These are phyloP conservation scores for Entomyzon cyanotis DNA, from an alignment of 2,113 vertebrate species.

Conservation along the genomic window DNA sequence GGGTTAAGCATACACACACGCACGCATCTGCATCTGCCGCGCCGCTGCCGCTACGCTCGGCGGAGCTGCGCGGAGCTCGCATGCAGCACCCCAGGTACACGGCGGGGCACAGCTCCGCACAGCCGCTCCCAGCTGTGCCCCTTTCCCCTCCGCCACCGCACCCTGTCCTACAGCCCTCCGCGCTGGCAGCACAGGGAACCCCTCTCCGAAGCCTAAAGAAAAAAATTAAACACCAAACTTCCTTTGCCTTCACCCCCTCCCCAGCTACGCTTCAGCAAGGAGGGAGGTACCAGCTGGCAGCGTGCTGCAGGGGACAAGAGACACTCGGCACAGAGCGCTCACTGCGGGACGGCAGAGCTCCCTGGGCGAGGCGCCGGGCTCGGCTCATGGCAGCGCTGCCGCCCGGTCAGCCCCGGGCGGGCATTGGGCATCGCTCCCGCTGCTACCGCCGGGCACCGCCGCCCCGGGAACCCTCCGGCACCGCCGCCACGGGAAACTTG, in stretches of 20 bases:
- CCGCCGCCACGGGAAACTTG: slow-evolving; percentile 42
- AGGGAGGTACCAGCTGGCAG: slow-evolving; percentile 13
- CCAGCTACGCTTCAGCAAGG: not conserved
- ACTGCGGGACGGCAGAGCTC: not conserved
- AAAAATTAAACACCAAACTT: not conserved
- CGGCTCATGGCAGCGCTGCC: not conserved
- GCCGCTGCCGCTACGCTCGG: not conserved
- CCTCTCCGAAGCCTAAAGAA: not conserved
- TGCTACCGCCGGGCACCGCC: not conserved
- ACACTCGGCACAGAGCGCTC: not conserved
- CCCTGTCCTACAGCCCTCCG: not conserved
- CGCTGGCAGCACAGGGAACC: not conserved
- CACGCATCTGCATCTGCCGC: slow-evolving; percentile 30
- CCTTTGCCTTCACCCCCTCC: not conserved
- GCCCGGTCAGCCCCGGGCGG: not conserved
- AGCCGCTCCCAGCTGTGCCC: not conserved
- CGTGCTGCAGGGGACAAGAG: not conserved
- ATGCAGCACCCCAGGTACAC: not conserved
- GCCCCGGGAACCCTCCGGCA: not conserved
- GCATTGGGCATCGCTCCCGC: not conserved
- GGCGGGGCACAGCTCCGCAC: not conserved
- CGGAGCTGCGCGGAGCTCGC: not conserved
- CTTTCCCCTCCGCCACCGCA: not conserved
- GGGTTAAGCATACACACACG: slow-evolving; percentile 39
- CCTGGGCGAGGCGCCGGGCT: not conserved